Evolutionary conservation across 2,113 vertebrate species (phyloP), one percentile per base, ranked within the genome.

Genomic region (Cercopithecus mona): DNA sequence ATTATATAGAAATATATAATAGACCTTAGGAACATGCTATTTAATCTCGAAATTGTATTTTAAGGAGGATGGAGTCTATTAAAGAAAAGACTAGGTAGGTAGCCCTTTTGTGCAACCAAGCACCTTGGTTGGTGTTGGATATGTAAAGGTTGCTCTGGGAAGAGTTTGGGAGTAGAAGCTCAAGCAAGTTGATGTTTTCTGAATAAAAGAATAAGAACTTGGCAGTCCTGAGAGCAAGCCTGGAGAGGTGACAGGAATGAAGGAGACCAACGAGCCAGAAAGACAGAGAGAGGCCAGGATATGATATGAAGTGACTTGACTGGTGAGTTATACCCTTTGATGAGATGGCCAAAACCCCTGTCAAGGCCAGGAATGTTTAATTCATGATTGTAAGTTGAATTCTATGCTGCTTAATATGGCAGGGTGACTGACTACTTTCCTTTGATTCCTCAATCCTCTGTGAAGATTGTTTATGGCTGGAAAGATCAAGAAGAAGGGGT

Each of bases 31-130:
- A 14, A 88, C 94, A 80, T 87, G 35, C 32, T 73, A 45, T 55
- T 68, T 68, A 93, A 59, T 64, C 23, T 23, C 40, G 48, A 90
- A 93, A 48, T 70, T 82, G 6, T 50, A 78, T 43, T 76, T 64
- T 68, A 80, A 91, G 35, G 68, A 90, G 27, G 82, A 88, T 50
- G 32, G 17, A 91, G 43, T 82, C 82, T 95, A 11, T 95, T 79
- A 72, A 83, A 90, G n/a, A 91, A 90, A 84, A 93, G 61, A 25
- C 61, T 6, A 64, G 12, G 25, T 27, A 32, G 7, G 5, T 30
- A 50, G 8, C 10, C 27, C 14, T 81, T 82, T 68, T 48, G 75
- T 64, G 80, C 38, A 48, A 43, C 66, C 35, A 75, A 43, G 48
- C 43, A 78, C 43, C 20, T 84, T n/a, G 11, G n/a, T 5, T 73